These are phyloP conservation scores for Odontocolon sp. DNA, from an alignment of 2,888 invertebrate genomes.

Conservation along the genomic window DNA sequence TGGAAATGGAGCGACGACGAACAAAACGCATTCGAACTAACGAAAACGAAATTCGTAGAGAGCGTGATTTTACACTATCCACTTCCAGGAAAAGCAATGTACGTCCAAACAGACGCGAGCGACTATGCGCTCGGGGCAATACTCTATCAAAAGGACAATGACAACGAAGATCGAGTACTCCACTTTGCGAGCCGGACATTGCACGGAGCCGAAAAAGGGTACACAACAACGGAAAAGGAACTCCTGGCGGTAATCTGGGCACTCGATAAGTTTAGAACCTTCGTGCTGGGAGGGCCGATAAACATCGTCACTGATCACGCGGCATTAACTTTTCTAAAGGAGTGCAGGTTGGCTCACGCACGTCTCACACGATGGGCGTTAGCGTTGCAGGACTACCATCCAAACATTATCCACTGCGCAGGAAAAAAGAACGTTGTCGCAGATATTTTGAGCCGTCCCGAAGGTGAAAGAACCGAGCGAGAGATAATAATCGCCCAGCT, in stretches of 20 bases:
- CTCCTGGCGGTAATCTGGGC: slow-evolving; percentile 47
- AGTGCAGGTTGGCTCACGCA: slow-evolving; percentile 3
- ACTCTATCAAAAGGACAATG: slow-evolving; percentile 34
- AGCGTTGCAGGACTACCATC: slow-evolving; percentile 27
- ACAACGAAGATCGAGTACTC: slow-evolving; percentile 42
- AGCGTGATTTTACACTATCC: too few species aligned
- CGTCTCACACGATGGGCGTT: slow-evolving; percentile 24
- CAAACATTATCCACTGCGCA: slow-evolving; percentile 1
- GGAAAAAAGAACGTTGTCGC: slow-evolving; percentile 24
- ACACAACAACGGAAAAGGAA: slow-evolving; percentile 52
- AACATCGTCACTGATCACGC: slow-evolving; percentile 66
- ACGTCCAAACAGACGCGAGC: too few species aligned
- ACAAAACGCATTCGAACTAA: too few species aligned
- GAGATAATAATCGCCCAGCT: neutral
- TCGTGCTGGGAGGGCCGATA: slow-evolving; percentile 52
- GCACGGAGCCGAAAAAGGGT: slow-evolving; percentile 38
- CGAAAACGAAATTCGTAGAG: too few species aligned
- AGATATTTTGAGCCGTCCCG: neutral
- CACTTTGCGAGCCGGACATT: slow-evolving; percentile 63
- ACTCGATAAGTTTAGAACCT: slow-evolving; percentile 32
- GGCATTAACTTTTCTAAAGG: slow-evolving; percentile 60
- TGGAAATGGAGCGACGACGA: too few species aligned
- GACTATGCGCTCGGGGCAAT: slow-evolving; percentile 33
- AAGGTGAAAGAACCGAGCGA: neutral
- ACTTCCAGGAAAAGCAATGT: too few species aligned